phyloP scores from a whole-genome alignment of 1,140 invertebrate species.

The Amyelois transitella region DNA sequence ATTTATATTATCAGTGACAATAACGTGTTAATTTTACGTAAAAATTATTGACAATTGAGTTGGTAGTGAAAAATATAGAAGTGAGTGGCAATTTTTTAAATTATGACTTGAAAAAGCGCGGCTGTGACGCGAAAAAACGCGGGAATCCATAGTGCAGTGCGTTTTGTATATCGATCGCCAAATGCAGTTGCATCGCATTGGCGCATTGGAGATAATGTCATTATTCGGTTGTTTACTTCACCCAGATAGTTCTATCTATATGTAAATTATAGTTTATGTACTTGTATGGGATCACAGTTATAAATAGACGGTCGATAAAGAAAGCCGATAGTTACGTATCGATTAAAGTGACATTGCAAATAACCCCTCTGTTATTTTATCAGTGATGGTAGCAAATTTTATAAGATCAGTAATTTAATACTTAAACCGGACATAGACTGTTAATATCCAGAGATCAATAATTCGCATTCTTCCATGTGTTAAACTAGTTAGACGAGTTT shows the following conservation, averaged over 20 bases:
- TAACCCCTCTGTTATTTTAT: slow-evolving; percentile 1
- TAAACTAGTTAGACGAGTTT: slow-evolving; percentile 25
- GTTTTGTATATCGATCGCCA: slow-evolving; percentile 54
- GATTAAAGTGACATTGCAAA: slow-evolving; percentile 10
- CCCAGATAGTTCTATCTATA: slow-evolving; percentile 5
- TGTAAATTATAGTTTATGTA: not conserved
- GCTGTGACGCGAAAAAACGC: slow-evolving; percentile 39
- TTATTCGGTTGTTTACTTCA: slow-evolving; percentile 45
- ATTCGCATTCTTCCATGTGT: slow-evolving; percentile 22
- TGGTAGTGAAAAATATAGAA: slow-evolving; percentile 2
- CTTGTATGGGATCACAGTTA: not conserved
- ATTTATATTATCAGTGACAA: slow-evolving; percentile 9
- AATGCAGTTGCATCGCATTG: slow-evolving; percentile 31
- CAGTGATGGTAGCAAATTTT: not conserved
- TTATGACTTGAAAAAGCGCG: not conserved
- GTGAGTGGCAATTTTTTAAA: slow-evolving; percentile 5
- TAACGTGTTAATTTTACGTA: slow-evolving; percentile 7
- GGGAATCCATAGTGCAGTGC: slow-evolving; percentile 35
- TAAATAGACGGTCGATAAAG: slow-evolving; percentile 3
- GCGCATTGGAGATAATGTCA: slow-evolving; percentile 38
- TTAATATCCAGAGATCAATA: slow-evolving; percentile 19
- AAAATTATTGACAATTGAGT: slow-evolving; percentile 12
- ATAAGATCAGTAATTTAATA: not conserved
- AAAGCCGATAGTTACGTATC: not conserved
- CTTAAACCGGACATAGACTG: slow-evolving; percentile 18